These are phyloP conservation scores for Circaetus gallicus DNA, from an alignment of 2,113 vertebrate species.

Conservation along the genomic window DNA sequence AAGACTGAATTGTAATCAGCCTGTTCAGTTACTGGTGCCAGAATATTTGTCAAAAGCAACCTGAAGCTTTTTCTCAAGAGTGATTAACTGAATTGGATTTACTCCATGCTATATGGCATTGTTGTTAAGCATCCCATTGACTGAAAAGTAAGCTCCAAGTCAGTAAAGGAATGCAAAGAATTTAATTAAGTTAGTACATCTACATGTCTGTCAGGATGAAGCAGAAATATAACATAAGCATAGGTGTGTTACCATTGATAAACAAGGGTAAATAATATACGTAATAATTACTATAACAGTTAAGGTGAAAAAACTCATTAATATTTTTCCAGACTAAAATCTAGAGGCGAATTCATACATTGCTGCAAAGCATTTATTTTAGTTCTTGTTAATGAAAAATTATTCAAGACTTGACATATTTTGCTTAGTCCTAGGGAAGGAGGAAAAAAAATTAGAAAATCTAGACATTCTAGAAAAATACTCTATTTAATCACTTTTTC, in stretches of 20 bases:
- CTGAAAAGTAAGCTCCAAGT: not conserved
- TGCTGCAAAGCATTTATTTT: not conserved
- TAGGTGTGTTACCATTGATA: not conserved
- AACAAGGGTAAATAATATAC: not conserved
- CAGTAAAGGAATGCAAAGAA: not conserved
- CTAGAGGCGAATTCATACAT: not conserved
- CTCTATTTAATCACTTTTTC: not conserved
- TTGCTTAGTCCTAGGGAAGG: not conserved
- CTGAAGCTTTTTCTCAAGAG: not conserved
- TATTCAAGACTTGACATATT: not conserved
- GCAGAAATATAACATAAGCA: not conserved
- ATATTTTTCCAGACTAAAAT: not conserved
- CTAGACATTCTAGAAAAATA: not conserved
- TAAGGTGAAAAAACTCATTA: not conserved
- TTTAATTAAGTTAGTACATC: not conserved
- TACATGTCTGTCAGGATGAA: not conserved
- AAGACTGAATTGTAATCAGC: not conserved
- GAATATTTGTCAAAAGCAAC: not conserved
- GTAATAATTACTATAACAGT: not conserved
- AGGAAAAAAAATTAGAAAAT: not conserved
- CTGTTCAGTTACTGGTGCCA: not conserved
- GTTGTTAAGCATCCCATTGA: not conserved
- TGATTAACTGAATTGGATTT: not conserved
- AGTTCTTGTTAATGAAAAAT: not conserved
- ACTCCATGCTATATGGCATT: not conserved